These are phyloP conservation scores for cat (Felis catus) DNA, from an alignment of 2,113 vertebrate genomes.

Conservation along the genomic window F.catus_Fca126_mat1.0 CM031414.1:112457501-112458000, in stretches of 20 bases:
- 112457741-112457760: conserved; percentile 22
- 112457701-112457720: conserved; percentile 53
- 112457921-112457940: not conserved
- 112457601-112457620: conserved; percentile 61
- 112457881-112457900: not conserved
- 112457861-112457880: not conserved
- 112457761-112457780: conserved; percentile 15
- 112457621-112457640: conserved; percentile 53
- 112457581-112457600: conserved; percentile 58
- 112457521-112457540: conserved; percentile 62
- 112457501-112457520: conserved; percentile 67
- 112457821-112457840: not conserved
- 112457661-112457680: conserved; percentile 49
- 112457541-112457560: conserved; percentile 58
- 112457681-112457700: conserved; percentile 70
- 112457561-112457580: conserved; percentile 71
- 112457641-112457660: conserved; percentile 21
- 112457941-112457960: not conserved
- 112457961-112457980: not conserved
- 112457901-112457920: not conserved
- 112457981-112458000: not conserved
- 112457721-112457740: not conserved
- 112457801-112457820: not conserved
- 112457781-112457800: too few relatives aligned
- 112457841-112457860: not conserved